Percentiles rank a stretch among this genome's conserved stretches.
These are phyloP conservation scores for Epicampocera succincta DNA, from an alignment of 2,888 invertebrate genomes.

Conservation along the genomic window DNA sequence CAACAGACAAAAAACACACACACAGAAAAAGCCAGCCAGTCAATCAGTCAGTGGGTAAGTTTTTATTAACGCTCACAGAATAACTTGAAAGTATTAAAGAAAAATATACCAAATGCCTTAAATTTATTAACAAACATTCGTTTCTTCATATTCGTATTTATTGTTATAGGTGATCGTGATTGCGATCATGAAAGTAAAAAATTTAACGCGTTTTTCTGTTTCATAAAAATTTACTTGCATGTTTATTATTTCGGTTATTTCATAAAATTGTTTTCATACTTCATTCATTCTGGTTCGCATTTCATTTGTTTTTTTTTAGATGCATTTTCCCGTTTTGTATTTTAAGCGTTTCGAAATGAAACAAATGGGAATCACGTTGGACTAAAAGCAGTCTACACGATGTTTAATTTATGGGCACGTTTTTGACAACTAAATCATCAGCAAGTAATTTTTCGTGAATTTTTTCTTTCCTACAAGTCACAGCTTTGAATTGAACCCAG, in stretches of 20 bases:
- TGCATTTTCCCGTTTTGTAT: conserved; percentile 25
- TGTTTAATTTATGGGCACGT: conserved; percentile 56
- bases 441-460: conserved; percentile 15
- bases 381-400: conserved; percentile 37
- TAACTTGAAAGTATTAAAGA: not conserved
- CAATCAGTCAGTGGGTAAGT: conserved; percentile 16
- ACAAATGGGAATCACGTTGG: conserved; percentile 17
- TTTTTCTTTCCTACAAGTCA: too few species aligned
- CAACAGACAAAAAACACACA: not conserved
- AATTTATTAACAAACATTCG: conserved; percentile 18
- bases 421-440: conserved; percentile 59
- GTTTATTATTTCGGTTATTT: conserved; percentile 34
- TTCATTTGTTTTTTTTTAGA: not conserved
- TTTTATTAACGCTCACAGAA: not conserved
- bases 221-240: conserved; percentile 16
- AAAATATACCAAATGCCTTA: conserved; percentile 12
- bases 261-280: conserved; percentile 14
- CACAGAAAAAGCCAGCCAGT: conserved; percentile 10
- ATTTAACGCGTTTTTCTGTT: not conserved
- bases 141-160: conserved; percentile 14
- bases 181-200: conserved; percentile 36
- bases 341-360: not conserved
- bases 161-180: conserved; percentile 28
- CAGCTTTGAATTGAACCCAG: not conserved
- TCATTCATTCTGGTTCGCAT: conserved; percentile 31